A percentile compares a stretch with the other conserved stretches of the same genome.
These are phyloP conservation scores for Eretmochelys imbricata DNA, from an alignment of 2,113 vertebrate genomes.

Conservation along the genomic window DNA sequence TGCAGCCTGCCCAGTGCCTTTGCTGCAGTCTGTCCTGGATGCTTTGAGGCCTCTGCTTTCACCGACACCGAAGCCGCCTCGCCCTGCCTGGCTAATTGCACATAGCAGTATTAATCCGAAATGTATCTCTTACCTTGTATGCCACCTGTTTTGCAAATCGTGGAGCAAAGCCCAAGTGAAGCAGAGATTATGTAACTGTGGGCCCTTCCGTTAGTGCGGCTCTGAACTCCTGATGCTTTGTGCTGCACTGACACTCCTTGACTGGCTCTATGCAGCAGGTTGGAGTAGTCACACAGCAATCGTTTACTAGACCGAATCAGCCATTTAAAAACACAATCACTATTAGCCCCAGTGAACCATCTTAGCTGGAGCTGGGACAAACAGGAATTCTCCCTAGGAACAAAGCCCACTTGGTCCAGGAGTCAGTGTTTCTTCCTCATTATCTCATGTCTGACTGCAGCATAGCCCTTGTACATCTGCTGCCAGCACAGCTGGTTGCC, in stretches of 20 bases:
- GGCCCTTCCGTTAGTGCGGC: background rate
- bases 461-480: background rate
- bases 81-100: background rate
- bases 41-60: background rate
- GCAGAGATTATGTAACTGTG: background rate
- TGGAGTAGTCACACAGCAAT: background rate
- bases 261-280: conserved; percentile 35
- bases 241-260: background rate
- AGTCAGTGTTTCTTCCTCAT: background rate
- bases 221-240: background rate
- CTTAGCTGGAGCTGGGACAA: background rate
- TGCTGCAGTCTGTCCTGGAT: background rate
- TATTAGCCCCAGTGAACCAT: background rate
- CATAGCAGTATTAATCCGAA: background rate
- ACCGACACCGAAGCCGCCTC: background rate
- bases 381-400: background rate
- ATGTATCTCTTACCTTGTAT: conserved; percentile 36
- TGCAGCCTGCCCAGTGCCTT: background rate
- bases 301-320: background rate
- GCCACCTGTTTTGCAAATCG: background rate
- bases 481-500: conserved; percentile 57
- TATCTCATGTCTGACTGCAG: conserved; percentile 10
- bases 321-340: background rate
- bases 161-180: background rate
- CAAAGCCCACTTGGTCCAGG: background rate